A percentile compares a stretch with the other conserved stretches of the same genome.
Conservation (phyloP, 2,113 vertebrate genomes). For the Hemiprocne comata region DNA sequence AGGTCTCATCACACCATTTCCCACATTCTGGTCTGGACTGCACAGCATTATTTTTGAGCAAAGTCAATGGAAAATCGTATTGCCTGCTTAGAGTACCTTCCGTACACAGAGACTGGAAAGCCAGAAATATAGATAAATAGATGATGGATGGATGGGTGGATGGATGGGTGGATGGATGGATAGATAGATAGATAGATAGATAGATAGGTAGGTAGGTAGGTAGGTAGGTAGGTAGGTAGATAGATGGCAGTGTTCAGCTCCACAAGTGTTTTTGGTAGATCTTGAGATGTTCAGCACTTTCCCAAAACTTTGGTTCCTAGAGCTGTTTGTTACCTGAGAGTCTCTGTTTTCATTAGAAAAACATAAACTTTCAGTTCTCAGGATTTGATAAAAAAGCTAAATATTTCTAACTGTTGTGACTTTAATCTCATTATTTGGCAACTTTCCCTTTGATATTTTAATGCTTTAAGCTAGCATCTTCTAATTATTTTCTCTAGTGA, state of each 20-base stretch:
- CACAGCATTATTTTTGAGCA: background rate
- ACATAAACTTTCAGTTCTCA: background rate
- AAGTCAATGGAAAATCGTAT: background rate
- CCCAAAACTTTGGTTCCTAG: background rate
- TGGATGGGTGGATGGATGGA: no score
- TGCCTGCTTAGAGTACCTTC: background rate
- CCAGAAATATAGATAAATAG: background rate
- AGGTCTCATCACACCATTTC: background rate
- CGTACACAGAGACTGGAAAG: background rate
- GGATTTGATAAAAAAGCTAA: background rate
- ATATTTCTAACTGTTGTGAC: background rate
- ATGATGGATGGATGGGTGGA: no score
- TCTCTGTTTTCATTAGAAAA: background rate
- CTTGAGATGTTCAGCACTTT: background rate
- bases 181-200: no score
- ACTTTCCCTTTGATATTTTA: background rate
- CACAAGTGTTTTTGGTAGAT: background rate
- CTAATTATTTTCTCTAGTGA: background rate
- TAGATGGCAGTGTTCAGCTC: constrained; percentile 13
- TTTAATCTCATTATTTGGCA: background rate
- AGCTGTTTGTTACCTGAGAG: background rate
- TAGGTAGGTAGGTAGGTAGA: no score
- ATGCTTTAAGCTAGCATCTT: background rate
- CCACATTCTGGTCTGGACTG: background rate
- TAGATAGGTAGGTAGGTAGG: no score